These are phyloP conservation scores for Acrocephalus scirpaceus DNA, from an alignment of 2,797 vertebrate genomes.

Conservation along the genomic window DNA sequence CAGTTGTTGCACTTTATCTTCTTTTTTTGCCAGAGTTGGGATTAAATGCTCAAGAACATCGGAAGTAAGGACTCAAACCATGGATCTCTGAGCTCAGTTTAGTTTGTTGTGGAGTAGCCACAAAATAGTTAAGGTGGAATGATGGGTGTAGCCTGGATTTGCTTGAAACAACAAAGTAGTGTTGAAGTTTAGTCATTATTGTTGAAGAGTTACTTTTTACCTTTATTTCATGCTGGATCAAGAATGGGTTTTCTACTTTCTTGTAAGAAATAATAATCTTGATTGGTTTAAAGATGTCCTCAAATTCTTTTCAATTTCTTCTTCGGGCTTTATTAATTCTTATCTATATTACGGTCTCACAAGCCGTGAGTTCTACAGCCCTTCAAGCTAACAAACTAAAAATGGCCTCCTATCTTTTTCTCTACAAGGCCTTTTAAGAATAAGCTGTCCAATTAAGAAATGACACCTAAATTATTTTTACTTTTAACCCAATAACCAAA, in stretches of 20 bases:
- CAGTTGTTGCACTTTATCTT: neutral
- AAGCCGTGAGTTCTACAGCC: neutral
- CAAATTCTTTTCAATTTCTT: neutral
- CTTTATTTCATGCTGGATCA: too few relatives aligned
- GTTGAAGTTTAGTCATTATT: too few relatives aligned
- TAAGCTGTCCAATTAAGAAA: neutral
- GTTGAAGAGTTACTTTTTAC: too few relatives aligned
- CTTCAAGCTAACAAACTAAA: neutral
- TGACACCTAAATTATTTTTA: neutral
- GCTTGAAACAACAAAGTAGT: too few relatives aligned
- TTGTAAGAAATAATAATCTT: too few relatives aligned
- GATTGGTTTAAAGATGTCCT: too few relatives aligned
- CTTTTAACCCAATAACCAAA: neutral
- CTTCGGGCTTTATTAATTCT: neutral
- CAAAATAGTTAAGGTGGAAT: too few relatives aligned
- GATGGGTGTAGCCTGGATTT: too few relatives aligned
- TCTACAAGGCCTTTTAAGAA: neutral
- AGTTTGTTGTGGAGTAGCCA: too few relatives aligned
- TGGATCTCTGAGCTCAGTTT: too few relatives aligned
- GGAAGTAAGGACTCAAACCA: too few relatives aligned
- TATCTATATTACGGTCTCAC: neutral
- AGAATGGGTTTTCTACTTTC: too few relatives aligned
- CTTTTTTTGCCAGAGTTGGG: neutral
- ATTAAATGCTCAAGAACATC: neutral
- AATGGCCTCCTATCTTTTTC: neutral